phyloP scores from a whole-genome alignment of 2,113 vertebrate species.

The Phrynosoma platyrhinos region DNA sequence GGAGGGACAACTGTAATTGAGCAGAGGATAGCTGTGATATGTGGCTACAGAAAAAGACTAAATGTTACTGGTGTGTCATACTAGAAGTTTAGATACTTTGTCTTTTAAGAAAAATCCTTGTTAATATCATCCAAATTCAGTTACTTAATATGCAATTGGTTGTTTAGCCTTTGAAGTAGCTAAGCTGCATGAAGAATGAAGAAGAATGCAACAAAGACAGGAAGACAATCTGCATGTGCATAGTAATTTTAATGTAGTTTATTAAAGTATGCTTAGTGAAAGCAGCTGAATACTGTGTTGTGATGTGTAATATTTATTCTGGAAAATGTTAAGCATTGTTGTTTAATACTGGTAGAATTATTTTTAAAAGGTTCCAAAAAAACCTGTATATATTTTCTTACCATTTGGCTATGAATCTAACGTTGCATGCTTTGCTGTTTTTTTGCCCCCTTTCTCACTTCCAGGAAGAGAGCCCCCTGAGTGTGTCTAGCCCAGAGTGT shows the following conservation, averaged over 20 bases:
- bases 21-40: neutral
- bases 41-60: neutral
- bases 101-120: neutral
- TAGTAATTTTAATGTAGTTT: conserved; percentile 24
- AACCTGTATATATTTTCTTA: conserved; percentile 79
- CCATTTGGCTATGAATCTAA: conserved; percentile 89
- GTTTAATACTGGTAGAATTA: conserved; percentile 68
- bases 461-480: conserved; percentile 96
- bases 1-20: neutral
- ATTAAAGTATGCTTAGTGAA: conserved; percentile 24
- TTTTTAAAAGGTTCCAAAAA: conserved; percentile 68
- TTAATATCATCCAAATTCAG: conserved; percentile 9
- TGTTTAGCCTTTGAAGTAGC: conserved; percentile 44
- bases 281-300: neutral
- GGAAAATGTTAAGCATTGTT: conserved; percentile 34
- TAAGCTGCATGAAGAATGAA: conserved; percentile 31
- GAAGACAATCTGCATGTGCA: conserved; percentile 49
- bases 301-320: conserved; percentile 4
- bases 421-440: conserved; percentile 91
- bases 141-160: conserved; percentile 17
- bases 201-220: conserved; percentile 19
- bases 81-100: neutral
- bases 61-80: neutral
- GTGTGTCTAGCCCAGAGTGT: conserved; percentile 96
- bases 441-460: conserved; percentile 91